Percentiles rank a stretch among this genome's conserved stretches.
Conservation (phyloP, 2,888 invertebrate genomes). For the Cotesia congregata region DNA sequence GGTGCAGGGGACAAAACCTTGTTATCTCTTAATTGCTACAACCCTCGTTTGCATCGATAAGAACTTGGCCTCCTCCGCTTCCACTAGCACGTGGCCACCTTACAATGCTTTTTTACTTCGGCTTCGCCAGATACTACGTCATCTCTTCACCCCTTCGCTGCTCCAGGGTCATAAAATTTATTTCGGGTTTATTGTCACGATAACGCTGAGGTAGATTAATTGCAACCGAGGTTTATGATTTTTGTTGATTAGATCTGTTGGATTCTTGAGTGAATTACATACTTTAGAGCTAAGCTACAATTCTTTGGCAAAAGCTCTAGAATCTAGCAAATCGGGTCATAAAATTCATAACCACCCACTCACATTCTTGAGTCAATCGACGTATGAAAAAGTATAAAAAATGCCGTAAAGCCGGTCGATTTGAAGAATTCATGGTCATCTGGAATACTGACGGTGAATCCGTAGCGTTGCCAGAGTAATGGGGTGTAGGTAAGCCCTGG, state of each 20-base stretch:
- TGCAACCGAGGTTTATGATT: neutral
- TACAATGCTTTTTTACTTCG: neutral
- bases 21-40: slow-evolving; percentile 71
- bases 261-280: too few relatives aligned
- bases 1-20: slow-evolving; percentile 67
- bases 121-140: neutral
- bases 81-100: neutral
- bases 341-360: too few relatives aligned
- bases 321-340: too few relatives aligned
- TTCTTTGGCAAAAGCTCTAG: too few relatives aligned
- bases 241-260: too few relatives aligned
- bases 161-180: neutral
- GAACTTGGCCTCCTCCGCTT: slow-evolving; percentile 48
- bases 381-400: neutral
- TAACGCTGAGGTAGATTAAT: neutral
- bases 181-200: neutral
- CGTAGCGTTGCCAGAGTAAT: neutral
- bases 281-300: too few relatives aligned
- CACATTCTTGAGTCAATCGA: too few relatives aligned
- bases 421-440: neutral
- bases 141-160: neutral
- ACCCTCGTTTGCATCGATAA: slow-evolving; percentile 70
- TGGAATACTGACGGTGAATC: neutral
- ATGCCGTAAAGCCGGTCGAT: neutral
- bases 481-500: slow-evolving; percentile 17